phyloP scores from a whole-genome alignment of 1,140 invertebrate species.

The Meloidogyne chitwoodi region DNA sequence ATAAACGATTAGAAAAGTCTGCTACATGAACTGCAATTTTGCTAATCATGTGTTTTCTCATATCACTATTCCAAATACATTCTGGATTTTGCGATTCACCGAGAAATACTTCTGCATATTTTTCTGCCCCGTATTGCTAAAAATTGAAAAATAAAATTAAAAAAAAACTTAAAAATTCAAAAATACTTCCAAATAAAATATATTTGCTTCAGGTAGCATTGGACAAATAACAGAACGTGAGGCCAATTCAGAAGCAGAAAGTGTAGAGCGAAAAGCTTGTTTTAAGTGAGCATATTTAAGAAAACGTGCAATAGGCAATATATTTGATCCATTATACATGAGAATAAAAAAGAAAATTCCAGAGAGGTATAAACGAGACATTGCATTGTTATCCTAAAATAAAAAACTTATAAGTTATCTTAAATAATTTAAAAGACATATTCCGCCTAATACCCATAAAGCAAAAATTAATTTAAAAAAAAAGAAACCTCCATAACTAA shows the following conservation, averaged over 20 bases:
- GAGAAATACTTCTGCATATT: conserved; percentile 96
- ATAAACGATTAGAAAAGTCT: conserved; percentile 84
- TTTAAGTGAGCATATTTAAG: conserved; percentile 88
- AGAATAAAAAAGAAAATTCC: conserved; percentile 98
- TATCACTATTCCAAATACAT: conserved; percentile 72
- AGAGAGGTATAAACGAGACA: conserved; percentile 86
- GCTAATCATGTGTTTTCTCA: conserved; percentile 78
- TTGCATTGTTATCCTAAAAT: conserved; percentile 91
- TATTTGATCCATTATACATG: conserved; percentile 97
- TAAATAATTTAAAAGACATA: background rate
- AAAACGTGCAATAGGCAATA: conserved; percentile 88
- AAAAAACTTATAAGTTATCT: conserved; percentile 41
- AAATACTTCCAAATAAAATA: conserved; percentile 80
- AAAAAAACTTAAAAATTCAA: background rate
- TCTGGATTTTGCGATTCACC: conserved; percentile 99
- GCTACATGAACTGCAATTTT: conserved; percentile 91
- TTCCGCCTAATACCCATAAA: background rate
- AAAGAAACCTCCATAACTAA: conserved; percentile 42
- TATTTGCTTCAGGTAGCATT: conserved; percentile 95
- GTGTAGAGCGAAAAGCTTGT: conserved; percentile 71
- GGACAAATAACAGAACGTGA: conserved; percentile 73
- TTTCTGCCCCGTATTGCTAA: conserved; percentile 87
- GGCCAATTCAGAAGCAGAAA: conserved; percentile 55
- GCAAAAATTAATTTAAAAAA: background rate
- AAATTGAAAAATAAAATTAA: background rate